Evolutionary conservation across 1,140 invertebrate species (phyloP).

Genomic region (Heliconius melpomene): DNA sequence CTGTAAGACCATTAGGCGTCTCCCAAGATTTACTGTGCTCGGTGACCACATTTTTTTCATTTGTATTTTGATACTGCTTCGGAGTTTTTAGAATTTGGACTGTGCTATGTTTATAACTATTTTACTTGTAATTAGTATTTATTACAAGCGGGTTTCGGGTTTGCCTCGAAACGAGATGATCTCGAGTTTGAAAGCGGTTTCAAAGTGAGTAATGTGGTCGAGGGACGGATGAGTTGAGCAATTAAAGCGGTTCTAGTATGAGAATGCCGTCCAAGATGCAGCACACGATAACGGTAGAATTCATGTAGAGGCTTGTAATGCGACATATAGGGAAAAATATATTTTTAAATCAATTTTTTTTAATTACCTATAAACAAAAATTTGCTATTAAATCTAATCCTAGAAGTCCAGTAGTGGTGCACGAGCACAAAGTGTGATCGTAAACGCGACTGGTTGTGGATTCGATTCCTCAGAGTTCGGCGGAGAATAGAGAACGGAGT

Average conservation of each 20-base stretch:
- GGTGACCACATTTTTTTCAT: constrained; percentile 65
- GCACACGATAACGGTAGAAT: constrained; percentile 38
- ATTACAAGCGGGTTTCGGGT: constrained; percentile 60
- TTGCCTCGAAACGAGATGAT: constrained; percentile 37
- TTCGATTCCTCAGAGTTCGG: no score
- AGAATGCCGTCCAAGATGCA: constrained; percentile 35
- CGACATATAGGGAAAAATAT: no score
- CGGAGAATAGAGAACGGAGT: no score
- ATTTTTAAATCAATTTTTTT: no score
- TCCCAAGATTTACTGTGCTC: constrained; percentile 75
- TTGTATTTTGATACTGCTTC: constrained; percentile 44
- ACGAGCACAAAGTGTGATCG: no score
- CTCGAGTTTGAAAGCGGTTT: constrained; percentile 61
- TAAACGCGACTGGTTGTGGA: no score
- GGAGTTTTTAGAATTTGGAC: constrained; percentile 66
- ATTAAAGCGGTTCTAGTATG: constrained; percentile 65
- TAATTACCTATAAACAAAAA: no score
- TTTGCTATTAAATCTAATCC: no score
- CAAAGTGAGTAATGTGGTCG: constrained; percentile 66
- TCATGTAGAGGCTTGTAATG: constrained; percentile 19
- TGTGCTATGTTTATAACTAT: constrained; percentile 74
- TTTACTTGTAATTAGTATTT: constrained; percentile 80
- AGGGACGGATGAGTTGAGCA: constrained; percentile 65
- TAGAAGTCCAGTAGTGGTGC: no score
- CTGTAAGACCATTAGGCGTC: constrained; percentile 71